Evolutionary conservation across 2,797 vertebrate species (phyloP), one percentile per base, ranked within the genome.

Genomic region (Melanotaenia trifasciata): DNA sequence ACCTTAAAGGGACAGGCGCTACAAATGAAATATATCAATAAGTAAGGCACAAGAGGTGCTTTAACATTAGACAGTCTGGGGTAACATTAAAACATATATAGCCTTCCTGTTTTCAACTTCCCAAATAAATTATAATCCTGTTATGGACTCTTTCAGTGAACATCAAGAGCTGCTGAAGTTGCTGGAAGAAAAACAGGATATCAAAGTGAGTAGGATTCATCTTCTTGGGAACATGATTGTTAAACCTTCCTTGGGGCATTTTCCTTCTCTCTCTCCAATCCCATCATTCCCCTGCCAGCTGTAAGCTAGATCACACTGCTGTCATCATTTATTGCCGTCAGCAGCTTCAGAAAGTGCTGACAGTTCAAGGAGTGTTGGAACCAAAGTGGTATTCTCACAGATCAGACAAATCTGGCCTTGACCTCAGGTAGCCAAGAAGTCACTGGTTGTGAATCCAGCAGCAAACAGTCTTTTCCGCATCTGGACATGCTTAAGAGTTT

Each of bases 401-500:
- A 67, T 74, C 33, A 61, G 70, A 35, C 33, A 43, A 65, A 67
- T 53, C 38, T 36, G 57, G 56, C 53, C 16, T 51, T 32, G 65
- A 68, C 79, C 79, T 70, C 70, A 1, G 20, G 57, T 32, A 71
- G 58, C 33, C 9, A 18, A 64, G 32, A 5, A 45, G 64, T 64
- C 76, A 32, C 53, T 38, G n/a, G 35, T 57, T 28, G 26, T 0
- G 28, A 45, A 26, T 64, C 62, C 32, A 60, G 62, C 18, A 4
- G 64, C 65, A 30, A 75, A 54, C 22, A 26, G 33, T 53, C 51
- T 24, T 24, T 64, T 53, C 70, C 58, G 20, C 20, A 16, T 74
- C 74, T 68, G 76, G 71, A 74, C 45, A 3, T 58, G 67, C 67
- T 64, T 64, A 64, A 69, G 66, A 30, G 59, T 26, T 43, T 79